phyloP scores from a whole-genome alignment of 1,140 invertebrate genomes.

The Atta cephalotes region DNA sequence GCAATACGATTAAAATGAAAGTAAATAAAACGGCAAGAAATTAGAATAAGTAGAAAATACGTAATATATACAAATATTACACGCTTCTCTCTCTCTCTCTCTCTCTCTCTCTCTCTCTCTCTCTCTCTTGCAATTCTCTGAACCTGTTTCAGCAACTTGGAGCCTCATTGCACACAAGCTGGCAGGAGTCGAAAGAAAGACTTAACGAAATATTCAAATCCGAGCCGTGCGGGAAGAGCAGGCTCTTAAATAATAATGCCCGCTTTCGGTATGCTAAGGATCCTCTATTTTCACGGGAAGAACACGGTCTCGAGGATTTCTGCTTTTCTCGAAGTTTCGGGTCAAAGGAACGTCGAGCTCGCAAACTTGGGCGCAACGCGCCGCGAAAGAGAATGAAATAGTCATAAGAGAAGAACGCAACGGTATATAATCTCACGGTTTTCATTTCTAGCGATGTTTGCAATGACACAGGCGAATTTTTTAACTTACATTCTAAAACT shows the following conservation, averaged over 20 bases:
- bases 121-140: slow-evolving; percentile 37
- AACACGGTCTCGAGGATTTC: slow-evolving; percentile 57
- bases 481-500: slow-evolving; percentile 6
- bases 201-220: slow-evolving; percentile 65
- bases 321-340: slow-evolving; percentile 49
- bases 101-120: no score
- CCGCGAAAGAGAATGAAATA: slow-evolving; percentile 61
- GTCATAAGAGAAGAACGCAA: slow-evolving; percentile 45
- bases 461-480: slow-evolving; percentile 15
- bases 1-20: slow-evolving; percentile 9
- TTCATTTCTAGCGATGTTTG: slow-evolving; percentile 34
- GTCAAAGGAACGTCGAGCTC: slow-evolving; percentile 56
- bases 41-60: neutral
- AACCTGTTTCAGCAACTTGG: slow-evolving; percentile 48
- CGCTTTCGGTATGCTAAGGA: slow-evolving; percentile 55
- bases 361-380: slow-evolving; percentile 54
- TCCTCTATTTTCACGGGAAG: slow-evolving; percentile 47
- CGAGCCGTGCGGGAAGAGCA: slow-evolving; percentile 54
- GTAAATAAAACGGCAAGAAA: neutral
- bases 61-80: slow-evolving; percentile 49
- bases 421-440: slow-evolving; percentile 49
- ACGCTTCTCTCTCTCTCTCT: slow-evolving; percentile 14
- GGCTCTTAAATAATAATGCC: slow-evolving; percentile 57
- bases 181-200: slow-evolving; percentile 55
- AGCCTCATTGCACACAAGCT: slow-evolving; percentile 33